These are phyloP conservation scores for Bovichtus variegatus DNA, from an alignment of 2,797 vertebrate genomes.

Conservation along the genomic window DNA sequence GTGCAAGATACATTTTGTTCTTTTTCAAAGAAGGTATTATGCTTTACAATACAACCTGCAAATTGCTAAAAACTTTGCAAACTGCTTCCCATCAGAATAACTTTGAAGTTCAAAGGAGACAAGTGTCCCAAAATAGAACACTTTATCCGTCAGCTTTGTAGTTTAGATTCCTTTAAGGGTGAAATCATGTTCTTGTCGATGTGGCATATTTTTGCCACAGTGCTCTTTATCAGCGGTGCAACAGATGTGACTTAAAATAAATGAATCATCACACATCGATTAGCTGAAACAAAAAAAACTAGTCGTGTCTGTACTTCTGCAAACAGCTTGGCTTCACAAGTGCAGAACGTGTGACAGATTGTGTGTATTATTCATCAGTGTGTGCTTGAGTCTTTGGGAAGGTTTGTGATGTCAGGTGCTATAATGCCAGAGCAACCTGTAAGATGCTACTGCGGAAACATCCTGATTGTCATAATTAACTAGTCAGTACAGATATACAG, in stretches of 20 bases:
- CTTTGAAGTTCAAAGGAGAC: constrained; percentile 34
- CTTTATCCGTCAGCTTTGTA: constrained; percentile 9
- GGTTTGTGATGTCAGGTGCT: constrained; percentile 49
- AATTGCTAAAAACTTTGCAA: constrained; percentile 22
- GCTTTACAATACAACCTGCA: constrained; percentile 10
- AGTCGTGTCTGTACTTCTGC: constrained; percentile 47
- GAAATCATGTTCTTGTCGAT: constrained; percentile 25
- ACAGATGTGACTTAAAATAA: constrained; percentile 37
- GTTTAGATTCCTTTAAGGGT: constrained; percentile 24
- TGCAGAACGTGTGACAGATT: constrained; percentile 29
- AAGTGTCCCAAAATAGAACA: neutral
- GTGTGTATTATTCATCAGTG: constrained; percentile 37
- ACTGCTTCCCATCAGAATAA: constrained; percentile 12
- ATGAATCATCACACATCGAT: constrained; percentile 25
- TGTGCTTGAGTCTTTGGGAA: constrained; percentile 66
- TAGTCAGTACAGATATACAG: constrained; percentile 43
- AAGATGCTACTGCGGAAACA: constrained; percentile 64
- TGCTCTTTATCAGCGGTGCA: constrained; percentile 42
- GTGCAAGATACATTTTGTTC: constrained; percentile 18
- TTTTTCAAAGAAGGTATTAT: constrained; percentile 9
- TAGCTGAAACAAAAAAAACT: constrained; percentile 24
- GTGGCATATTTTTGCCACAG: constrained; percentile 31
- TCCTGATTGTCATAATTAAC: constrained; percentile 82
- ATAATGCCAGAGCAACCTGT: constrained; percentile 39
- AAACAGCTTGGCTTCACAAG: constrained; percentile 57